Percentiles rank a stretch among this genome's conserved stretches.
Evolutionary conservation across 2,797 vertebrate genomes (phyloP).

Genomic region (Lophura swinhoii): DNA sequence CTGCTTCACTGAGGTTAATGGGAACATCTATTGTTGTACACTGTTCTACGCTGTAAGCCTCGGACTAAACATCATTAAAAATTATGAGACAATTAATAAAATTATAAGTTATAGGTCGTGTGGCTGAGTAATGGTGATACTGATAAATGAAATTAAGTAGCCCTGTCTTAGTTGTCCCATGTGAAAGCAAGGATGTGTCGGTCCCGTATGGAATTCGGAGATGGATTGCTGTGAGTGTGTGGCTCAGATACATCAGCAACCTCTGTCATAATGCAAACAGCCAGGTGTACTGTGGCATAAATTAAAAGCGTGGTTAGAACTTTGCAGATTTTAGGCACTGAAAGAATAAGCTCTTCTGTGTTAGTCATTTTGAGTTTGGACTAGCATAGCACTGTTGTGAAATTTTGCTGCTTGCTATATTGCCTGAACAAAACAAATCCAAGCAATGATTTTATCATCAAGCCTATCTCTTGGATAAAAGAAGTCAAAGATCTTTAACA

Average conservation of each 20-base stretch:
- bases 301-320: not conserved
- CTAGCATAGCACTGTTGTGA: not conserved
- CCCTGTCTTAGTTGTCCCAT: not conserved
- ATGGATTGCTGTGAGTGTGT: not conserved
- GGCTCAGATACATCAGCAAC: not conserved
- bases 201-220: rapidly evolving
- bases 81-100: not conserved
- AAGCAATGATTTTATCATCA: not conserved
- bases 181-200: not conserved
- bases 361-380: not conserved
- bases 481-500: not conserved
- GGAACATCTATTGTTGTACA: not conserved
- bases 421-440: not conserved
- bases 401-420: not conserved
- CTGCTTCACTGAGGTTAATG: not conserved
- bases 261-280: not conserved
- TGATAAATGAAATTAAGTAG: not conserved
- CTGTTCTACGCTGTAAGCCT: not conserved
- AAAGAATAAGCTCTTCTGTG: not conserved
- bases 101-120: not conserved
- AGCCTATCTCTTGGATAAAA: not conserved
- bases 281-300: not conserved
- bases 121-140: not conserved
- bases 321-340: not conserved
- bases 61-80: not conserved